phyloP scores from a whole-genome alignment of 2,113 vertebrate genomes.

The Jaculus jaculus region DNA sequence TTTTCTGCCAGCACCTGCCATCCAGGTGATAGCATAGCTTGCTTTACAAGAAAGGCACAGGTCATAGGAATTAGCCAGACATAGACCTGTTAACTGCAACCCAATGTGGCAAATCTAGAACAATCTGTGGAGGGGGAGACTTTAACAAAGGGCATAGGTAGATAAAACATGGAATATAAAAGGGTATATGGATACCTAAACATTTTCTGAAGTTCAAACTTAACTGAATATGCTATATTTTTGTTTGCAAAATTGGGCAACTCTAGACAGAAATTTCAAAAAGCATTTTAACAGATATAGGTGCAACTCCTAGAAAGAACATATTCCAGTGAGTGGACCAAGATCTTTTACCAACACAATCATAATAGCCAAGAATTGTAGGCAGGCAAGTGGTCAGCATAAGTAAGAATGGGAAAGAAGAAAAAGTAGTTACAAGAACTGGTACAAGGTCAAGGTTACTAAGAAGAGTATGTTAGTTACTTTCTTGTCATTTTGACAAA shows the following conservation, averaged over 20 bases:
- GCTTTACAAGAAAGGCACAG: neutral
- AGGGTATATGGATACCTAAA: neutral
- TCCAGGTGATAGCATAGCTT: neutral
- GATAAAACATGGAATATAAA: neutral
- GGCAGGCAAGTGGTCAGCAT: neutral
- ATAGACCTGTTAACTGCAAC: neutral
- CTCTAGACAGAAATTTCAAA: neutral
- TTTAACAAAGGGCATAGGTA: neutral
- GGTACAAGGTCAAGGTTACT: neutral
- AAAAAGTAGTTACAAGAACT: neutral
- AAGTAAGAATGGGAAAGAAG: neutral
- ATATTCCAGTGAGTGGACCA: neutral
- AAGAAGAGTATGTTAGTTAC: neutral
- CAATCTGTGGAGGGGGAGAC: neutral
- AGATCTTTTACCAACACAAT: neutral
- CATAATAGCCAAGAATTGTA: neutral
- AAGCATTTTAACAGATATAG: neutral
- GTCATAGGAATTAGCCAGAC: neutral
- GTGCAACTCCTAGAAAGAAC: neutral
- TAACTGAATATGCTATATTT: neutral
- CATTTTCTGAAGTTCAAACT: neutral
- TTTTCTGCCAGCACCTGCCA: neutral
- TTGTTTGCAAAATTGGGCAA: neutral
- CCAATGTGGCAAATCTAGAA: neutral
- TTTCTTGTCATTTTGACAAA: neutral